phyloP scores from a whole-genome alignment of 2,113 vertebrate species.

The Muntiacus muntjak region DNA sequence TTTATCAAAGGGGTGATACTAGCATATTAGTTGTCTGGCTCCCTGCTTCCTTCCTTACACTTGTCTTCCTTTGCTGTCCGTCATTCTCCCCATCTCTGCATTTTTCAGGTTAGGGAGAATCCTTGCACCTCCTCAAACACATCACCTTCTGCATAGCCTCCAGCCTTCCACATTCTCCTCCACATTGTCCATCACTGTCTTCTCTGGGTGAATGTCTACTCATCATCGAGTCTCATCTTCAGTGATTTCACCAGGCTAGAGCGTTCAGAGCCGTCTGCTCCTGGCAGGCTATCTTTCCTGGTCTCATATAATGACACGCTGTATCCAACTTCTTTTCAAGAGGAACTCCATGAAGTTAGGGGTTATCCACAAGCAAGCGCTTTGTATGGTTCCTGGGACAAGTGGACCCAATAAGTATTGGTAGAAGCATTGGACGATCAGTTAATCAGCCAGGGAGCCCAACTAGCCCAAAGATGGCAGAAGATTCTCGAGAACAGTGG shows the following conservation, averaged over 20 bases:
- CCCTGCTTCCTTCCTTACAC: not conserved
- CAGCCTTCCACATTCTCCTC: fast-evolving
- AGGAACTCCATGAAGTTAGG: not conserved
- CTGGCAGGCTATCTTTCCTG: not conserved
- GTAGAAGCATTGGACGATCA: no score
- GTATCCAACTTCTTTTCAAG: not conserved
- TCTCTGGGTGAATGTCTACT: no score
- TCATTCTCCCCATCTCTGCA: not conserved
- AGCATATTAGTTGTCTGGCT: not conserved
- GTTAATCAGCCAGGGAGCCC: not conserved
- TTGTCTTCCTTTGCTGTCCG: not conserved
- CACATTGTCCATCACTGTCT: no score
- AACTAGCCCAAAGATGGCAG: not conserved
- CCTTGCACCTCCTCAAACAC: not conserved
- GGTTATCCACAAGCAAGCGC: not conserved
- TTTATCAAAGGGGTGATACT: not conserved
- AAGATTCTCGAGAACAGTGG: no score
- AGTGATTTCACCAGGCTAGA: not conserved
- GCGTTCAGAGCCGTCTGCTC: not conserved
- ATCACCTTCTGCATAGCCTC: no score
- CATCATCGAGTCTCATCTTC: not conserved
- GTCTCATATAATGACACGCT: fast-evolving
- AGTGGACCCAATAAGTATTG: not conserved
- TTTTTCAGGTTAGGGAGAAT: not conserved
- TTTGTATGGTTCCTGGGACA: not conserved